phyloP scores from a whole-genome alignment of 2,888 invertebrate genomes.

The Hipparchia semele region DNA sequence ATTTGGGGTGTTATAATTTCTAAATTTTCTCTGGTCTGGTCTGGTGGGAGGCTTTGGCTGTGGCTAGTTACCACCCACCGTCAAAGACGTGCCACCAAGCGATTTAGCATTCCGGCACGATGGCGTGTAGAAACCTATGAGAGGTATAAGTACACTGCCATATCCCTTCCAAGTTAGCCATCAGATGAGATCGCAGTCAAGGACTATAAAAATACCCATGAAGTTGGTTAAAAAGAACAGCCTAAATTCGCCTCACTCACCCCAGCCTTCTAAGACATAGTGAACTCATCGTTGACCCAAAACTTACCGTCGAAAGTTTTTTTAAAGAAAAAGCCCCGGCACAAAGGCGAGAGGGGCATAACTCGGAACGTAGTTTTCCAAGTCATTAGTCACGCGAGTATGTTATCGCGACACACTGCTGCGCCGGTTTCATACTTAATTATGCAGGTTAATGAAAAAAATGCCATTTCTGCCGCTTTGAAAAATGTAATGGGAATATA shows the following conservation, averaged over 20 bases:
- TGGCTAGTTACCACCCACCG: no score
- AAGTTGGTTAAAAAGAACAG: not conserved
- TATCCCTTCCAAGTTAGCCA: no score
- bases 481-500: not conserved
- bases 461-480: not conserved
- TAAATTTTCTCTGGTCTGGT: no score
- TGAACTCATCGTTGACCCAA: conserved; percentile 33
- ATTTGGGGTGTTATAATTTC: no score
- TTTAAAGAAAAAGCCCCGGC: conserved; percentile 55
- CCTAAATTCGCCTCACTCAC: not conserved
- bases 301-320: conserved; percentile 43
- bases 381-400: conserved; percentile 60
- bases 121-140: no score
- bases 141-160: no score
- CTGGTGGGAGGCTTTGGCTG: no score
- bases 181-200: no score
- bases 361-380: conserved; percentile 56
- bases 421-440: conserved; percentile 18
- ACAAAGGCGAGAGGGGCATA: conserved; percentile 43
- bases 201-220: no score
- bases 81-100: no score
- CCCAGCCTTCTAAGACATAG: not conserved
- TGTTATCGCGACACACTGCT: conserved; percentile 38
- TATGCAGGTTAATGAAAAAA: not conserved
- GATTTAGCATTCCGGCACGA: no score